phyloP scores from a whole-genome alignment of 2,888 invertebrate species.

The Phanerotoma sp. region DNA sequence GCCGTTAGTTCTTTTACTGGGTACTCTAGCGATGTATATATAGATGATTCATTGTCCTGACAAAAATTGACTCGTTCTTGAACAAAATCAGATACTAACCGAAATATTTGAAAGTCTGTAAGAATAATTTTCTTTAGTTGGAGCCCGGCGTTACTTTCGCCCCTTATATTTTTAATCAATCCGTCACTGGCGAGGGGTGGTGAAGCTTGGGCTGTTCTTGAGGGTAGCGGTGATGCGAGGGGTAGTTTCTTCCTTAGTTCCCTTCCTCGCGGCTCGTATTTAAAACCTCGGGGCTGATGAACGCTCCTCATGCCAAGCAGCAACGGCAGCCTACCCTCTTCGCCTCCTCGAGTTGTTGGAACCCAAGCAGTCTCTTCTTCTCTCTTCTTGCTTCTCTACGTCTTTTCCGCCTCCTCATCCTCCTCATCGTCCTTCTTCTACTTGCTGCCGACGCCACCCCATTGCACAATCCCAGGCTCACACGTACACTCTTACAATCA shows the following conservation, averaged over 20 bases:
- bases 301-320: slow-evolving; percentile 56
- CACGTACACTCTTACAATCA: slow-evolving; percentile 12
- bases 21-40: no score
- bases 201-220: slow-evolving; percentile 32
- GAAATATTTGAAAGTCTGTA: neutral
- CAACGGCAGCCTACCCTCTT: slow-evolving; percentile 22
- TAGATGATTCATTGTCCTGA: neutral
- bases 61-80: neutral
- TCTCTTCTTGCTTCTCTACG: slow-evolving; percentile 20
- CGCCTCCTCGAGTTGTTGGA: slow-evolving; percentile 20
- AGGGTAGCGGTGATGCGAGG: slow-evolving; percentile 46
- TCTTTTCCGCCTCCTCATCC: slow-evolving; percentile 21
- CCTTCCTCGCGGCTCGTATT: slow-evolving; percentile 55
- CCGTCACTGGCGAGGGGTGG: slow-evolving; percentile 51
- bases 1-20: no score
- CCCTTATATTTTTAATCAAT: slow-evolving; percentile 58
- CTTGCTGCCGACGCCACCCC: slow-evolving; percentile 6
- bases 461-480: slow-evolving; percentile 18
- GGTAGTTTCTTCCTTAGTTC: slow-evolving; percentile 46
- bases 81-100: neutral
- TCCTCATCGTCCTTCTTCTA: slow-evolving; percentile 12
- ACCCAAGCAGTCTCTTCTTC: neutral
- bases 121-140: slow-evolving; percentile 15
- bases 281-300: slow-evolving; percentile 59
- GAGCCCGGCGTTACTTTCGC: slow-evolving; percentile 38